Percentiles rank a stretch among this genome's conserved stretches.
These are phyloP conservation scores for Atta texana DNA, from an alignment of 1,140 invertebrate species.

Conservation along the genomic window DNA sequence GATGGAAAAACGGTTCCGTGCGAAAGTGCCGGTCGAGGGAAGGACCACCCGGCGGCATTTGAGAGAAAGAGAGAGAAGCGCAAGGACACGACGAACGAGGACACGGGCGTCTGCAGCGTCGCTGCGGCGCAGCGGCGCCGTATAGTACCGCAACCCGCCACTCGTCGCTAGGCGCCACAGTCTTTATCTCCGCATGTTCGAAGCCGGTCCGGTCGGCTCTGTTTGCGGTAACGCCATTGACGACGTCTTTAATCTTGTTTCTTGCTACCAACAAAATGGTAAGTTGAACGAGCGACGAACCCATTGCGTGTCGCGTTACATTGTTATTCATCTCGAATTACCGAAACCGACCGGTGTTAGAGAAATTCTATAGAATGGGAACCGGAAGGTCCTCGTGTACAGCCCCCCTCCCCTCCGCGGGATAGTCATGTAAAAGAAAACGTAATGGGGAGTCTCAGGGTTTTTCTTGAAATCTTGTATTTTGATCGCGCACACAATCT, in stretches of 20 bases:
- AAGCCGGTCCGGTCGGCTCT: constrained; percentile 81
- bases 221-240: too few species aligned
- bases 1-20: neutral
- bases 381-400: too few species aligned
- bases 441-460: too few species aligned
- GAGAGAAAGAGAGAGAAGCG: neutral
- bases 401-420: too few species aligned
- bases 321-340: neutral
- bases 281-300: constrained; percentile 60
- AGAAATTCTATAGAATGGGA: too few species aligned
- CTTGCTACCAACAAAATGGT: constrained; percentile 75
- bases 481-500: too few species aligned
- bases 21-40: too few species aligned
- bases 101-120: constrained; percentile 75
- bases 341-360: neutral
- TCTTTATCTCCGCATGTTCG: constrained; percentile 83
- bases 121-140: constrained; percentile 77
- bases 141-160: constrained; percentile 77
- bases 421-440: too few species aligned
- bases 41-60: neutral
- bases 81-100: neutral
- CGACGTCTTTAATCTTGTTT: constrained; percentile 30
- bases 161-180: constrained; percentile 78
- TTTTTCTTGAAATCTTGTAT: too few species aligned
- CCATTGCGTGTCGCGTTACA: neutral